Evolutionary conservation across 2,888 invertebrate genomes (phyloP).

Genomic region (Melikaiella ostensackeni): DNA sequence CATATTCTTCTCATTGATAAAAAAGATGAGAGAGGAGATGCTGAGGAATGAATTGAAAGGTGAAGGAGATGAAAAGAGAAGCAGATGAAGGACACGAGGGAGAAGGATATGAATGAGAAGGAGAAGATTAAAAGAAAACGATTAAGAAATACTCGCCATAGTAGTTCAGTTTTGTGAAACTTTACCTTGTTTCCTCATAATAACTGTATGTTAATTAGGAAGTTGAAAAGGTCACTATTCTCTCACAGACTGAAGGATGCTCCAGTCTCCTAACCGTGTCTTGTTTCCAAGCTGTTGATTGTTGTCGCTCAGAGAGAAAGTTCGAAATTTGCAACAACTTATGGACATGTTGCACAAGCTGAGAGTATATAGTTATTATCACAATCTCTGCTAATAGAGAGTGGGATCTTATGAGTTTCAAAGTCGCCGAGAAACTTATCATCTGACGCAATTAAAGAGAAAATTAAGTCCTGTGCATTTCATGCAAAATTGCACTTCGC

Average conservation of each 20-base stretch:
- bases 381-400: background rate
- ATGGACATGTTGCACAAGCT: conserved; percentile 30
- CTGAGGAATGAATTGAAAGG: too few species aligned
- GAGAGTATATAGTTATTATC: conserved; percentile 9
- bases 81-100: too few species aligned
- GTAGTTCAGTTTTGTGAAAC: conserved; percentile 6
- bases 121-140: too few species aligned
- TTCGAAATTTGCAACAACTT: conserved; percentile 59
- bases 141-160: conserved; percentile 16
- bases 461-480: conserved; percentile 32
- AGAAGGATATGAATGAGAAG: too few species aligned
- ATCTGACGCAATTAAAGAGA: conserved; percentile 21
- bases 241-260: background rate
- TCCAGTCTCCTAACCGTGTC: conserved; percentile 1
- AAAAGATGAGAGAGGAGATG: too few species aligned
- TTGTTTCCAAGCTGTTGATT: conserved; percentile 33
- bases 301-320: conserved; percentile 50
- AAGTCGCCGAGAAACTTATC: conserved; percentile 25
- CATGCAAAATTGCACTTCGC: conserved; percentile 31
- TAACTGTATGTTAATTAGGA: conserved; percentile 24
- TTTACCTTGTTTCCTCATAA: conserved; percentile 16
- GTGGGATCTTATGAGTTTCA: conserved; percentile 24
- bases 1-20: too few species aligned
- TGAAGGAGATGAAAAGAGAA: too few species aligned
- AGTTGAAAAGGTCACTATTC: conserved; percentile 12